Conservation (phyloP, 2,888 invertebrate species). For the Hemistola chrysoprasaria region DNA sequence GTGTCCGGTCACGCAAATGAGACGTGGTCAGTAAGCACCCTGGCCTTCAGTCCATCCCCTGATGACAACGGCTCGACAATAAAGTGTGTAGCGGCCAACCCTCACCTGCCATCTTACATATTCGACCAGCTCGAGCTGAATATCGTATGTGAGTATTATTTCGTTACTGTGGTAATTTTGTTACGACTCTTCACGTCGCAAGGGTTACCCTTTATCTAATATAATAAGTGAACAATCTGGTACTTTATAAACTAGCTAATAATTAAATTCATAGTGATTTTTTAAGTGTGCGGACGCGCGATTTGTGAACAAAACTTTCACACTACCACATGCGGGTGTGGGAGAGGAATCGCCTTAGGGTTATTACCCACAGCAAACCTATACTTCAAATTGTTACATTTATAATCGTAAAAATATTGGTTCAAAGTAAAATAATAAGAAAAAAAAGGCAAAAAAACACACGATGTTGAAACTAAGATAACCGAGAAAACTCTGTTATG, state of each 20-base stretch:
- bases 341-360: too few relatives aligned
- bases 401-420: conserved; percentile 2
- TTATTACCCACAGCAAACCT: too few relatives aligned
- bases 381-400: too few relatives aligned
- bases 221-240: too few relatives aligned
- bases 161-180: neutral
- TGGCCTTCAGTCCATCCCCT: conserved; percentile 90
- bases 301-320: too few relatives aligned
- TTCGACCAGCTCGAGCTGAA: conserved; percentile 91
- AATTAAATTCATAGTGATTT: too few relatives aligned
- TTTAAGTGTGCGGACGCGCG: too few relatives aligned
- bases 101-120: conserved; percentile 81
- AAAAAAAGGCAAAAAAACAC: too few relatives aligned
- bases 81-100: conserved; percentile 93
- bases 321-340: too few relatives aligned
- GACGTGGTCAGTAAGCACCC: conserved; percentile 87
- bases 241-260: too few relatives aligned
- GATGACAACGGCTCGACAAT: conserved; percentile 91
- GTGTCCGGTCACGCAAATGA: conserved; percentile 85
- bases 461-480: conserved; percentile 6
- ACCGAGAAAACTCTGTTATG: conserved; percentile 2
- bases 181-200: too few relatives aligned
- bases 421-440: conserved; percentile 1
- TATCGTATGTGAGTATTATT: conserved; percentile 91
- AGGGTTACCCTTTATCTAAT: too few relatives aligned